Base-by-base conservation (phyloP, 1,140 invertebrate species). In the Onthophagus taurus region DNA sequence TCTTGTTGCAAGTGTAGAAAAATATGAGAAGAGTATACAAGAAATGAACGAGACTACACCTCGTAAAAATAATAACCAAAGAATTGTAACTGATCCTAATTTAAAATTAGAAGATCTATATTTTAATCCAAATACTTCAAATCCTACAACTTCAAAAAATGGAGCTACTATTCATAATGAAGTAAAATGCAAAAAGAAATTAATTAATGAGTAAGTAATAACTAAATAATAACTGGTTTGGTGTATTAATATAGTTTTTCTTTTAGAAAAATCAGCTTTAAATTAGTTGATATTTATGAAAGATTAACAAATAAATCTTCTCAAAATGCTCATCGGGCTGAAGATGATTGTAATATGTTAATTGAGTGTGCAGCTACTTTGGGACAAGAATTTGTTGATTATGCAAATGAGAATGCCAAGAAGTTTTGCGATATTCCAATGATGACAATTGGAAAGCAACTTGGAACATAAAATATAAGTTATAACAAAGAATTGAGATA, bases 291-390 rank as follows among this genome's bases (percentile, higher is more conserved):
- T 50, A 47, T 81, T n/a, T 78, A 70, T 54, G 56, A 68, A 38
- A 63, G 69, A 30, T 53, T 75, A 8, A 65, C 74, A 12, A 62
- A 66, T 6, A 61, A 57, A 24, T 48, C 63, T 13, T 53, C 68
- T 1, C 17, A 45, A 1, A 57, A 67, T 41, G 56, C 65, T 3
- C 79, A 82, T 58, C 59, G 59, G 21, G 78, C 80, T 14, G 79
- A 81, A 55, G 65, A 60, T 42, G 80, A 82, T 59, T 76, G 75
- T 12, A 47, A 68, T 7, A 69, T 70, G 58, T 60, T 77, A 4
- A 61, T 77, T 13, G 60, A 71, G 30, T 75, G 77, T 50, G 70
- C 74, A 2, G 59, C 66, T 31, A 62, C 65, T 4, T 65, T 70
- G 16, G 69, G 70, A 38, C 47, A 69, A 8, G 54, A 64, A 26